These are phyloP conservation scores for Sebastes diaconus DNA, from an alignment of 2,797 vertebrate species.

Conservation along the genomic window DNA sequence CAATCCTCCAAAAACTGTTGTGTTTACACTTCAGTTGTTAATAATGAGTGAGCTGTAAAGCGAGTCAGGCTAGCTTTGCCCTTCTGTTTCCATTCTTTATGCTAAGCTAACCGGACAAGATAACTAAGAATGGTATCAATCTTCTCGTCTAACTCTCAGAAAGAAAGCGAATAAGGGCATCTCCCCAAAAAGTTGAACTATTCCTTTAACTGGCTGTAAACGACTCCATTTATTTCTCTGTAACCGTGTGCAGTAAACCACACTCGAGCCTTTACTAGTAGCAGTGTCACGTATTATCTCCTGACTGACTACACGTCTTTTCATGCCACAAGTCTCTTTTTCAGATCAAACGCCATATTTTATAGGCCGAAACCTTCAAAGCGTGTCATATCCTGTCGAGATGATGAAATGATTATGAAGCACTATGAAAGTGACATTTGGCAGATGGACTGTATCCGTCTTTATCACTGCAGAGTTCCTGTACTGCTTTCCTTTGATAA, in stretches of 20 bases:
- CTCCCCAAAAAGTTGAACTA: neutral
- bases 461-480: constrained; percentile 67
- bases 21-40: too few relatives aligned
- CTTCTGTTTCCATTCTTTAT: neutral
- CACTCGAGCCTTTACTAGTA: neutral
- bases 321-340: constrained; percentile 48
- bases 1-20: neutral
- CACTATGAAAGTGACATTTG: constrained; percentile 75
- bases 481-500: constrained; percentile 72
- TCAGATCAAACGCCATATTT: constrained; percentile 66
- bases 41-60: too few relatives aligned
- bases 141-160: neutral
- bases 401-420: constrained; percentile 78
- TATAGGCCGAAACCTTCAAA: constrained; percentile 66
- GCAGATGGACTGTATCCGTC: constrained; percentile 72
- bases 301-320: constrained; percentile 42
- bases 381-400: constrained; percentile 62
- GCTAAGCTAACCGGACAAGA: neutral
- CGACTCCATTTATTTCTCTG: neutral
- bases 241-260: neutral
- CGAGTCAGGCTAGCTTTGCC: too few relatives aligned
- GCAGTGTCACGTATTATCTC: constrained; percentile 38
- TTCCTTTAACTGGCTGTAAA: neutral
- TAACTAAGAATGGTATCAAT: neutral
- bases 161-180: neutral